Evolutionary conservation across 30 jellyfish, hydroid and myxozoan species (phyloP), one percentile per base, ranked within the genome.

Genomic region (Clytia hemisphaerica): DNA sequence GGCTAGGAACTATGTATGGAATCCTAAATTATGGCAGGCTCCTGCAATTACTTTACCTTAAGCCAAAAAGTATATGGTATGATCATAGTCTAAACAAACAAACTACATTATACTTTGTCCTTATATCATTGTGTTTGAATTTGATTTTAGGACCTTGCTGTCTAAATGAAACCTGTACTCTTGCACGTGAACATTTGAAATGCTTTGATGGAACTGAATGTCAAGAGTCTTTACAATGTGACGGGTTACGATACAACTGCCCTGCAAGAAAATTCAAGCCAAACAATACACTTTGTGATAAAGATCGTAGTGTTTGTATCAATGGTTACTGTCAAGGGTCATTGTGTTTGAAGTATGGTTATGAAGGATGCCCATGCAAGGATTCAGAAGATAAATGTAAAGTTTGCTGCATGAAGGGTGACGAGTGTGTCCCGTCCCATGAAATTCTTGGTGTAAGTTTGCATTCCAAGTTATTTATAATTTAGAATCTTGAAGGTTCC

Each of bases 241-340:
- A 78, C 60, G 96, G 96, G 0, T 80, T 81, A 12, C 73, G 83
- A 26, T 74, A 77, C 78, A 71, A 70, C 4, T 86, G 96, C 48
- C 95, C 80, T 6, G 76, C 79, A 6, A 58, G 79, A 21, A 60
- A 28, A 46, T 69, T 46, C 25, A 65, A 80, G 50, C 84, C 92
- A 12, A 87, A 86, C 45, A 65, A 64, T 36, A 86, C 96, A 18
- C 63, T 83, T 2, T 86, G 96, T 68, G 96, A 88, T 28, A 67
- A 55, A 44, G 83, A 70, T 7, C 71, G 93, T 1, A 79, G 93
- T 83, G 96, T 86, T 27, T 86, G 96, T 57, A 71, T 82, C 67
- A 72, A 74, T 42, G 96, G 96, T 33, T 73, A 46, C 65, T 86
- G 96, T 79, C 83, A 72, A 71, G 96, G 96, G 1, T 78, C 96